phyloP scores from a whole-genome alignment of 2,888 invertebrate genomes.

The Lithophane ornitopus region DNA sequence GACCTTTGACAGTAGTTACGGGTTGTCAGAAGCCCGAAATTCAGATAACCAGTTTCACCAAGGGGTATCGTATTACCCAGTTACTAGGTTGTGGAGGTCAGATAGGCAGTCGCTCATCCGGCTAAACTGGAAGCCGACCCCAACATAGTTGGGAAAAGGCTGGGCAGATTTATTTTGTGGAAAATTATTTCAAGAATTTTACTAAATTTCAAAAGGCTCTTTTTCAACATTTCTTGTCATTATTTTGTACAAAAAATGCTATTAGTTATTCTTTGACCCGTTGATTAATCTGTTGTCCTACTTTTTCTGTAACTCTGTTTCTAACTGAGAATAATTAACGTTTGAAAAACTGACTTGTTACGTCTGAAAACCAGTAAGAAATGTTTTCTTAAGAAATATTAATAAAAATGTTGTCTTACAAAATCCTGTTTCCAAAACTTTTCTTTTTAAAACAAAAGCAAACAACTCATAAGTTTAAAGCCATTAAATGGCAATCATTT shows the following conservation, averaged over 20 bases:
- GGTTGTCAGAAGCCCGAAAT: too few relatives aligned
- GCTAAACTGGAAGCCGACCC: too few relatives aligned
- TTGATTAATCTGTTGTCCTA: constrained; percentile 45
- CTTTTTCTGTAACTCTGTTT: constrained; percentile 30
- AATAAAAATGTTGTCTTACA: background rate
- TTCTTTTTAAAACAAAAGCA: background rate
- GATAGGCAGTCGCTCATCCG: too few relatives aligned
- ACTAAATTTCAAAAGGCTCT: background rate
- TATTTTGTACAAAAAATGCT: constrained; percentile 38
- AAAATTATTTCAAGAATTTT: constrained; percentile 7
- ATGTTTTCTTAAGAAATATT: background rate
- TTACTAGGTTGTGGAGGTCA: too few relatives aligned
- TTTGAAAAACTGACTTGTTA: constrained; percentile 4
- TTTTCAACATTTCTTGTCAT: constrained; percentile 24
- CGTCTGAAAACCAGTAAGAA: background rate
- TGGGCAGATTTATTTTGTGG: constrained; percentile 11
- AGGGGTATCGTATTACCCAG: too few relatives aligned
- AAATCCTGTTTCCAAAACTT: background rate
- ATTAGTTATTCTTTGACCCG: constrained; percentile 30
- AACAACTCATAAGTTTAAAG: background rate
- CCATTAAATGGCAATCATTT: background rate
- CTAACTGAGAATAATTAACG: constrained; percentile 5
- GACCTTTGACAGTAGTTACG: too few relatives aligned
- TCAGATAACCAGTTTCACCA: too few relatives aligned
- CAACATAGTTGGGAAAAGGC: too few relatives aligned